These are phyloP conservation scores for Diglossa cyanea DNA, from an alignment of 2,797 vertebrate genomes.

Conservation along the genomic window DNA sequence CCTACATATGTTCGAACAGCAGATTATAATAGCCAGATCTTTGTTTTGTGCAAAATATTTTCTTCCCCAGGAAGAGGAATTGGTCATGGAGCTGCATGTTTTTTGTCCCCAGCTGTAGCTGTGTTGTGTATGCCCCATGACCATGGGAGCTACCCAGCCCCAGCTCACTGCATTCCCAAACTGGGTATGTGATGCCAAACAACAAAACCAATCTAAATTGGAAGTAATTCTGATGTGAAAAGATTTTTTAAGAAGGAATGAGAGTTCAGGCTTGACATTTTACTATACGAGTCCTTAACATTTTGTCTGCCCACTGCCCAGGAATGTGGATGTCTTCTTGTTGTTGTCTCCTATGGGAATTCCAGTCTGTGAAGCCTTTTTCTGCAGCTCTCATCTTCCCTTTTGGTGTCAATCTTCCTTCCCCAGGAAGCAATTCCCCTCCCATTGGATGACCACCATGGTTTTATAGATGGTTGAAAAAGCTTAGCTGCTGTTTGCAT, in stretches of 20 bases:
- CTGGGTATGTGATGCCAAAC: neutral
- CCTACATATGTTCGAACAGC: neutral
- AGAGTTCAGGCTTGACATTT: neutral
- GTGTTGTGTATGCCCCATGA: neutral
- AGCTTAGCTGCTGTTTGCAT: neutral
- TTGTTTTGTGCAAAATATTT: neutral
- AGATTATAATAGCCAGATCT: neutral
- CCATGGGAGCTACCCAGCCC: neutral
- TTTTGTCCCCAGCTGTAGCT: neutral
- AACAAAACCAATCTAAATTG: neutral
- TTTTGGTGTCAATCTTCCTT: neutral
- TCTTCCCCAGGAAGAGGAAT: neutral
- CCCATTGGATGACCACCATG: neutral
- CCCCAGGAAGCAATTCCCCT: neutral
- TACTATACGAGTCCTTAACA: neutral
- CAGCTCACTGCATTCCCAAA: neutral
- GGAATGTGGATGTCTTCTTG: neutral
- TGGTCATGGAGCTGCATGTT: neutral
- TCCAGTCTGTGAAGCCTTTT: neutral
- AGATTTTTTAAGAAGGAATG: neutral
- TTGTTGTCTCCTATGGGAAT: neutral
- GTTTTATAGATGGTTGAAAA: neutral
- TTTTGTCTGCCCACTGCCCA: fast-evolving
- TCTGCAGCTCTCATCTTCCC: neutral
- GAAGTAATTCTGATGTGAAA: neutral